phyloP scores from a whole-genome alignment of 2,113 vertebrate genomes.

The Vicugna pacos region DNA sequence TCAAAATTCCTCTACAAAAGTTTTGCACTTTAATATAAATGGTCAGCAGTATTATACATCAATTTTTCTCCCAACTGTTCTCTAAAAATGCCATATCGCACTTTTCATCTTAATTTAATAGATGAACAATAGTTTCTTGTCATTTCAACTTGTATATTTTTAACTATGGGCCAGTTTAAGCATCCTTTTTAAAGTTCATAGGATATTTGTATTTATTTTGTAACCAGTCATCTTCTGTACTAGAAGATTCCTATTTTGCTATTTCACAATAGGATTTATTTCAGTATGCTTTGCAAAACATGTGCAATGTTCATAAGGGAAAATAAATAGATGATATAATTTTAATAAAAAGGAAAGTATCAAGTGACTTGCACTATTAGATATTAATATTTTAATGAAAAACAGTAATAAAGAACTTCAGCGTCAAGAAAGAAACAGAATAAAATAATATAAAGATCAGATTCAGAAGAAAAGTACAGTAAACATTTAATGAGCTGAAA shows the following conservation, averaged over 20 bases:
- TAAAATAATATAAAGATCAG: neutral
- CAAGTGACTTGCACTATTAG: neutral
- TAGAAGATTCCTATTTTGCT: neutral
- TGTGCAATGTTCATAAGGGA: neutral
- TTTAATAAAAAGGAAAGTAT: neutral
- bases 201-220: neutral
- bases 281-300: neutral
- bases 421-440: neutral
- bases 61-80: neutral
- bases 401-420: neutral
- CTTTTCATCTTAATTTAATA: neutral
- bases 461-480: neutral
- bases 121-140: neutral
- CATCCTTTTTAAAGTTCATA: neutral
- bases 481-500: neutral
- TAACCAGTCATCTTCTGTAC: neutral
- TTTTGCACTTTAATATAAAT: neutral
- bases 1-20: neutral
- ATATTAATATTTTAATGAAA: conserved; percentile 23
- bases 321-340: neutral
- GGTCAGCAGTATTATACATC: neutral
- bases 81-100: neutral
- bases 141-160: neutral
- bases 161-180: neutral
- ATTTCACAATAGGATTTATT: neutral